Base-by-base conservation (phyloP, 2,113 vertebrate genomes). In the Holacanthus passer region DNA sequence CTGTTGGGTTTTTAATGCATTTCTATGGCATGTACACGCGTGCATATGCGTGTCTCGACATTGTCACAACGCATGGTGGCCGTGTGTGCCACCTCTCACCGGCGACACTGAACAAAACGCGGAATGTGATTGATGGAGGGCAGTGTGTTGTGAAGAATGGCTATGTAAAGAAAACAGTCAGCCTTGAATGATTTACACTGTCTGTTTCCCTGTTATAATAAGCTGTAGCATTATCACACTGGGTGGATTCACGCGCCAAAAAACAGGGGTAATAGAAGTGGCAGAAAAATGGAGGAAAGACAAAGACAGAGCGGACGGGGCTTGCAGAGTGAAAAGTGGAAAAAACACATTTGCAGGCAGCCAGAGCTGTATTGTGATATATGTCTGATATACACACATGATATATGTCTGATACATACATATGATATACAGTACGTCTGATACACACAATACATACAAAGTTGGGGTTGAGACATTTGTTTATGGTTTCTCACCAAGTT, bases 101-200 rank as follows among this genome's bases (percentile, higher is more conserved):
- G 48, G 35, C 41, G 9, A n/a, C 55, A 43, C 29, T 19, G 50
- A 79, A 62, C 29, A 70, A 79, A 69, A 88, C n/a, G 32, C 80
- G 53, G 71, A 47, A n/a, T 27, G 41, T 92, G 94, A 94, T 89
- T 86, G 91, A 94, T 94, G 91, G 88, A 70, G 70, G 77, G 81
- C 77, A 74, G 69, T 53, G 86, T 77, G 41, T 69, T 64, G 84
- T 93, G 86, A 90, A 86, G 77, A 85, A 88, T 69, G 80, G 75
- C 83, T 86, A 16, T 76, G 85, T 53, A 75, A 83, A 83, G 83
- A 81, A 83, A 88, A 89, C 89, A 84, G 86, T 71, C 86, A 81
- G 85, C 86, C 86, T 67, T 41, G 81, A 82, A 91, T 91, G 89
- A 93, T 91, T 91, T 92, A 90, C 90, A 35, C 83, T 67, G 83